Percentiles rank a stretch among this genome's conserved stretches.
These are phyloP conservation scores for Gopherus flavomarginatus DNA, from an alignment of 2,113 vertebrate species.

Conservation along the genomic window DNA sequence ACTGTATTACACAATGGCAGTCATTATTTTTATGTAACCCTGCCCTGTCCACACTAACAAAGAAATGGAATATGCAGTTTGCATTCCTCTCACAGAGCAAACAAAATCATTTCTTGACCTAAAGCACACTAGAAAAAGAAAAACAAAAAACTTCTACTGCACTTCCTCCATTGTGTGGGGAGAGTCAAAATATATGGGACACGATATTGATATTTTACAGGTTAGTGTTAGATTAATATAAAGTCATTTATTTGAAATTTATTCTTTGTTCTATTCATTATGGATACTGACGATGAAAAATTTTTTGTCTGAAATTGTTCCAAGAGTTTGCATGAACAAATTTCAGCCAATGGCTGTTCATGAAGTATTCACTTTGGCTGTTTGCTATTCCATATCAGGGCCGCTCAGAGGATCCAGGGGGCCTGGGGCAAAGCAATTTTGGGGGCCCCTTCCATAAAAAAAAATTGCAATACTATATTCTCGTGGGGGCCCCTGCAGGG, in stretches of 20 bases:
- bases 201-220: not conserved
- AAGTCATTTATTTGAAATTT: not conserved
- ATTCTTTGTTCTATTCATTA: not conserved
- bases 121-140: accelerated
- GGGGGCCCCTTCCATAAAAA: too few relatives aligned
- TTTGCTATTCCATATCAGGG: not conserved
- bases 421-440: too few relatives aligned
- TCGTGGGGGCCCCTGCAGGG: too few relatives aligned
- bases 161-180: not conserved
- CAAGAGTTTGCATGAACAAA: not conserved
- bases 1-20: slow-evolving; percentile 41
- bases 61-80: slow-evolving; percentile 54
- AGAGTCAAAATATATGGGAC: not conserved
- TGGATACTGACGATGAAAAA: not conserved
- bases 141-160: not conserved
- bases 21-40: slow-evolving; percentile 27
- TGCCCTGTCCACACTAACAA: slow-evolving; percentile 5
- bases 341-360: not conserved
- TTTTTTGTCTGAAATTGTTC: not conserved
- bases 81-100: slow-evolving; percentile 17
- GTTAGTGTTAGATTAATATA: not conserved
- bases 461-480: too few relatives aligned
- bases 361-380: not conserved
- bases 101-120: slow-evolving; percentile 42
- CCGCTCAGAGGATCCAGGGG: too few relatives aligned